Evolutionary conservation across 2,797 vertebrate species (phyloP).

Genomic region (Botia almorhae): DNA sequence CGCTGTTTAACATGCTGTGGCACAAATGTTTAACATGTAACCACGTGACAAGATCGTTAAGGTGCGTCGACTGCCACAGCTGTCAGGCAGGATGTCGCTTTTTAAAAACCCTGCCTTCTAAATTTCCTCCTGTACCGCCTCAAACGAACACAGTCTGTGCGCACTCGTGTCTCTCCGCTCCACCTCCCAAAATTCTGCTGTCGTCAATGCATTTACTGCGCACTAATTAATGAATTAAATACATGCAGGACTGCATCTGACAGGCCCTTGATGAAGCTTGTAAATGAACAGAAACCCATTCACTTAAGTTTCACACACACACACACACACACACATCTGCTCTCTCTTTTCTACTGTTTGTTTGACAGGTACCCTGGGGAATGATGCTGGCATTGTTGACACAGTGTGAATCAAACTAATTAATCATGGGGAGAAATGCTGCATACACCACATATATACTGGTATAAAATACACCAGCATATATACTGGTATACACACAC

Average conservation of each 20-base stretch:
- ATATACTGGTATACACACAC: no score
- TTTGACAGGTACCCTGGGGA: conserved; percentile 52
- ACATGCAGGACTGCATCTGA: conserved; percentile 42
- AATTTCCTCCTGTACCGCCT: not conserved
- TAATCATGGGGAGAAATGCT: conserved; percentile 59
- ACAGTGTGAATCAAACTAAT: conserved; percentile 62
- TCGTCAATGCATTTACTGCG: conserved; percentile 48
- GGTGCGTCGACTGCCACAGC: conserved; percentile 27
- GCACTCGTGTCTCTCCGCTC: conserved; percentile 17
- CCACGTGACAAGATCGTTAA: conserved; percentile 26
- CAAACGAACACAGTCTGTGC: not conserved
- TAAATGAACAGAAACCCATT: conserved; percentile 28
- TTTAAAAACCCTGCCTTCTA: not conserved
- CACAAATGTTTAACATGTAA: no score
- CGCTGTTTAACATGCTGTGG: not conserved
- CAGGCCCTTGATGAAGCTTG: conserved; percentile 21
- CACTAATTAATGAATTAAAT: conserved; percentile 57
- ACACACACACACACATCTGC: conserved; percentile 20
- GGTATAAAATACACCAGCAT: no score
- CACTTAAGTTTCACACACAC: not conserved
- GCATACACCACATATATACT: conserved; percentile 10
- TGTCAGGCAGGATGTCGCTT: conserved; percentile 28
- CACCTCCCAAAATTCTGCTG: conserved; percentile 35
- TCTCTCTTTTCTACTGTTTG: conserved; percentile 41
- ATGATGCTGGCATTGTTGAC: conserved; percentile 46